Percentiles rank a stretch among this genome's conserved stretches.
Conservation (phyloP, 1,140 invertebrate genomes). For the Plodia interpunctella region DNA sequence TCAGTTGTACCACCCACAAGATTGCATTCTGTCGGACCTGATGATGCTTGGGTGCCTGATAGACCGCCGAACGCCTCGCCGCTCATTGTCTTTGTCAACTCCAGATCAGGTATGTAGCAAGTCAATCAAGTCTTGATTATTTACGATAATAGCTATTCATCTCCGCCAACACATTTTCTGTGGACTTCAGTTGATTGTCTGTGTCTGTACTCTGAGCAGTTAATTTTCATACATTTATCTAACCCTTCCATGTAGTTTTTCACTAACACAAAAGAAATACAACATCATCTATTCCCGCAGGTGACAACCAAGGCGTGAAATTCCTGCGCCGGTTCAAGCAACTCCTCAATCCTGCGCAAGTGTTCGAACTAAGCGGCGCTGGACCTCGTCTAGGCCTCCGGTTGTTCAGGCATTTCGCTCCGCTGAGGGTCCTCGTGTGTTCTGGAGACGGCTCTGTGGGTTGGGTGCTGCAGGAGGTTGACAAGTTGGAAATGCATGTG, state of each 20-base stretch:
- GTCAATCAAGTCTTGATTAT: no score
- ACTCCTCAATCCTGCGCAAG: constrained; percentile 96
- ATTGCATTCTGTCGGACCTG: constrained; percentile 92
- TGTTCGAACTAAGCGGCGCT: constrained; percentile 94
- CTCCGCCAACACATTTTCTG: no score
- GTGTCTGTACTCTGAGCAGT: no score
- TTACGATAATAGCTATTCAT: no score
- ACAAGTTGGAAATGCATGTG: constrained; percentile 94
- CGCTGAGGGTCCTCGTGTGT: constrained; percentile 94
- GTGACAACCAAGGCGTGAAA: constrained; percentile 98
- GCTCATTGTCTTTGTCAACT: constrained; percentile 97
- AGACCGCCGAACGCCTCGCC: constrained; percentile 86
- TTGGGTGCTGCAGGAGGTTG: constrained; percentile 96
- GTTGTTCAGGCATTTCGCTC: constrained; percentile 93
- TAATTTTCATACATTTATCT: no score
- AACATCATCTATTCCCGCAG: constrained; percentile 50
- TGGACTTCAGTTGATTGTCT: no score
- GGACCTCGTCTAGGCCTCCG: constrained; percentile 91
- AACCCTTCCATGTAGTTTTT: no score
- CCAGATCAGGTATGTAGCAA: constrained; percentile 84
- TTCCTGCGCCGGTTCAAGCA: constrained; percentile 97
- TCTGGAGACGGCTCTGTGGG: constrained; percentile 96
- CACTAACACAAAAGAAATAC: no score
- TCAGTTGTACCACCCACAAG: constrained; percentile 96
- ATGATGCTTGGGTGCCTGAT: constrained; percentile 93